Conservation (phyloP, 2,113 vertebrate species). For the Macrotis lagotis region DNA sequence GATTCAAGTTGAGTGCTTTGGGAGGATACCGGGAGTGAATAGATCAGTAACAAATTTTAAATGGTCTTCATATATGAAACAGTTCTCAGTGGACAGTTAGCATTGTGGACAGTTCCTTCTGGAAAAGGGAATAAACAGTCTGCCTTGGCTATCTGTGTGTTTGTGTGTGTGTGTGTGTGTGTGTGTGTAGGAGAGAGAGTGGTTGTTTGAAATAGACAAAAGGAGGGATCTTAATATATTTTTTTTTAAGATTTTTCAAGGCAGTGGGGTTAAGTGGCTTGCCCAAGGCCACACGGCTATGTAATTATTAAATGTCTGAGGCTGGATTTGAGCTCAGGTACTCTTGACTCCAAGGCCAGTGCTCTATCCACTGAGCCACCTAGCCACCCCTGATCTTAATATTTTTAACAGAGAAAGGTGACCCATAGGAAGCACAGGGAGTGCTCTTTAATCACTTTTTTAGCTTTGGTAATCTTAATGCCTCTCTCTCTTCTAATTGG, state of each 20-base stretch:
- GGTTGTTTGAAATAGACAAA: neutral
- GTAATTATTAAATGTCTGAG: no score
- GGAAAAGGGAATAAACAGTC: neutral
- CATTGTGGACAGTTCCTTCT: neutral
- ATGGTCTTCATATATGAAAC: neutral
- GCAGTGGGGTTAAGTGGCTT: no score
- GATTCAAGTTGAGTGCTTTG: conserved; percentile 7
- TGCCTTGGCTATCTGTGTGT: neutral
- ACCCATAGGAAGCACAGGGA: neutral
- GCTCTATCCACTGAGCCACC: no score
- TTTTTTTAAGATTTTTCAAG: no score
- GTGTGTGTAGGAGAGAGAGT: neutral
- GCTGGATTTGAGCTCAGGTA: no score
- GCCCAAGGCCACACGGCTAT: no score
- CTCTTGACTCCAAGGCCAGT: no score
- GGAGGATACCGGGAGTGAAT: conserved; percentile 9
- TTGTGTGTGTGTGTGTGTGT: neutral
- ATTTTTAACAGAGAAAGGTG: neutral
- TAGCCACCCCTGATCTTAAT: no score
- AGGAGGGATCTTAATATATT: neutral
- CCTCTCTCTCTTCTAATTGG: neutral
- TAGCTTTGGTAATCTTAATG: neutral
- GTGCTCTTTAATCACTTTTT: neutral
- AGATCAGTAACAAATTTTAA: neutral
- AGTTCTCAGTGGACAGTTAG: neutral